phyloP scores from a whole-genome alignment of 2,888 invertebrate genomes.

The Incurvaria masculella region DNA sequence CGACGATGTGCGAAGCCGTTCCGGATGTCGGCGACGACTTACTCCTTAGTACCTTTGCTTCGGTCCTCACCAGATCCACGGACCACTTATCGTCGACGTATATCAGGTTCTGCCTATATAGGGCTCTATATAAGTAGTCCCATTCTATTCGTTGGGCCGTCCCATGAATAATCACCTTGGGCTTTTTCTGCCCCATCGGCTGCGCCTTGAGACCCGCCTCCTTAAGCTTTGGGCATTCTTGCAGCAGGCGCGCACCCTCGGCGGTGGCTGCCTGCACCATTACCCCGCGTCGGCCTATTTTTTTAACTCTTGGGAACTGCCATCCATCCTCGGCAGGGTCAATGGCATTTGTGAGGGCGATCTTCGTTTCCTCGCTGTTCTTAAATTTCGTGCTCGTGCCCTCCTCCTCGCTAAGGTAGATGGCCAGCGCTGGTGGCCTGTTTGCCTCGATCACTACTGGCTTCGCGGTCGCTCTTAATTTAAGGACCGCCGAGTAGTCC shows the following conservation, averaged over 20 bases:
- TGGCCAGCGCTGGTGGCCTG: background rate
- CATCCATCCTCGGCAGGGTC: background rate
- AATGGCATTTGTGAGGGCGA: background rate
- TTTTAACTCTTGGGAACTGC: background rate
- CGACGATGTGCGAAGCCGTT: slow-evolving; percentile 6
- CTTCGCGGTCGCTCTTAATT: background rate
- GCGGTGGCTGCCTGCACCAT: background rate
- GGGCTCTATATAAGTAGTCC: background rate
- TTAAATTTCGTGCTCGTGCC: background rate
- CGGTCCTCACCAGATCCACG: background rate
- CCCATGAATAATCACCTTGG: background rate
- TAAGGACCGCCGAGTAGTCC: background rate
- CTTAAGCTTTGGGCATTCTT: background rate
- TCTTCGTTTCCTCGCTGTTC: background rate
- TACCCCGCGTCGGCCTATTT: background rate
- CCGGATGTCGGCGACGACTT: too few species aligned
- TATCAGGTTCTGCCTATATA: background rate
- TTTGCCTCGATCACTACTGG: background rate
- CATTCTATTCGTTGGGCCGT: background rate
- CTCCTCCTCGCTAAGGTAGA: background rate
- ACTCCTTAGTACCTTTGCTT: background rate
- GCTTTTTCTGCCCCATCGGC: background rate
- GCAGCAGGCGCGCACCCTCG: background rate
- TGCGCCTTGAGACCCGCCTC: background rate
- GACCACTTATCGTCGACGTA: background rate